phyloP scores from a whole-genome alignment of 1,140 invertebrate genomes.

The Ceratosolen fusciceps region DNA sequence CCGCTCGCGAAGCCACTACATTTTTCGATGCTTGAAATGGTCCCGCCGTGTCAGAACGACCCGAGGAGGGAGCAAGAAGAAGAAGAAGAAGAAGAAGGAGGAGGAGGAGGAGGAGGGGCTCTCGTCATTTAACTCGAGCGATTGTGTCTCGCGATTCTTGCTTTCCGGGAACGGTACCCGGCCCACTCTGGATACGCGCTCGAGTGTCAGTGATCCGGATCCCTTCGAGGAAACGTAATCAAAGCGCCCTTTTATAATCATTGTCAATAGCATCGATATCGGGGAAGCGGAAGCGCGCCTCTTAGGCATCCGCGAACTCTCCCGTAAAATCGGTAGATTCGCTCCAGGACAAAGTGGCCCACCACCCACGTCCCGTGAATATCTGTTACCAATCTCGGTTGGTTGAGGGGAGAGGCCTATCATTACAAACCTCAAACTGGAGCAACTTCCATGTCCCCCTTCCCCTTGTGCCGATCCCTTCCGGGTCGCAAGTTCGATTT shows the following conservation, averaged over 20 bases:
- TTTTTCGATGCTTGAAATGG: not conserved
- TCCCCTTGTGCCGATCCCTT: no score
- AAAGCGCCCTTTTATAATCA: not conserved
- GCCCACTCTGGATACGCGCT: not conserved
- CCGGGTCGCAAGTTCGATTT: not conserved
- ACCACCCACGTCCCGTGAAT: no score
- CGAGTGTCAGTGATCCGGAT: conserved; percentile 16
- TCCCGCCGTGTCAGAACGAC: no score
- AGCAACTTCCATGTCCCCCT: no score
- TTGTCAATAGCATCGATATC: no score
- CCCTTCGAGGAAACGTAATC: not conserved
- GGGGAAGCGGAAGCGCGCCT: not conserved
- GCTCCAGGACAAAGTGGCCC: not conserved
- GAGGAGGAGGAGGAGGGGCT: not conserved
- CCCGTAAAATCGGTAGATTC: conserved; percentile 29
- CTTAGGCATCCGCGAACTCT: no score
- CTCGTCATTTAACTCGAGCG: not conserved
- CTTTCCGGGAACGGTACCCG: not conserved
- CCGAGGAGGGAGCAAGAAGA: not conserved
- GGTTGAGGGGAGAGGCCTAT: no score
- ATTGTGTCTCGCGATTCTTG: not conserved
- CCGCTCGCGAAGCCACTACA: not conserved
- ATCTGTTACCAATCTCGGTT: no score
- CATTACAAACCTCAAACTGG: not conserved
- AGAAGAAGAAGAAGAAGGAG: not conserved